These are phyloP conservation scores for Pantherophis alleghaniensis DNA, from an alignment of 2,797 vertebrate genomes.

Conservation along the genomic window DNA sequence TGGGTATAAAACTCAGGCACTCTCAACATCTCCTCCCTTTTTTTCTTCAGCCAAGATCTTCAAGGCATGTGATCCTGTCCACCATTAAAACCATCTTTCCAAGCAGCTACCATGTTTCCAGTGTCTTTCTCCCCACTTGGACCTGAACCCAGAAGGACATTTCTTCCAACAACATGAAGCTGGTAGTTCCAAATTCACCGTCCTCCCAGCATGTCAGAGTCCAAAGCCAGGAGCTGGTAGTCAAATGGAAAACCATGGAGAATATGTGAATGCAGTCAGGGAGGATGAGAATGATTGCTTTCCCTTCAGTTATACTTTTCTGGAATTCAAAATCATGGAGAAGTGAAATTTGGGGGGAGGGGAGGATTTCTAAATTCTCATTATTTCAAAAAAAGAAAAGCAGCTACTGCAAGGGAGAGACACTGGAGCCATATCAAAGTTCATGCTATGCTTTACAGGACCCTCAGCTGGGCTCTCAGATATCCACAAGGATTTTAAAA, in stretches of 20 bases:
- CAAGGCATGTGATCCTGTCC: too few species aligned
- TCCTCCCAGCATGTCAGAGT: background rate
- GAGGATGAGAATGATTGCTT: background rate
- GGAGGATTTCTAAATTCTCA: too few species aligned
- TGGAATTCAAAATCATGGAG: background rate
- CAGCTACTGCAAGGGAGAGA: background rate
- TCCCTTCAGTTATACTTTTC: background rate
- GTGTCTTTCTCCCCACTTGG: too few species aligned
- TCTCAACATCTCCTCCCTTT: too few species aligned
- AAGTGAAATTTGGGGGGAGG: background rate
- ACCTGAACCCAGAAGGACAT: too few species aligned
- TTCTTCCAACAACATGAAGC: background rate
- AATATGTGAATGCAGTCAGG: background rate
- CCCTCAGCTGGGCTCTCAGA: background rate
- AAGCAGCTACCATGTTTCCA: too few species aligned
- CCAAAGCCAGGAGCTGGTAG: background rate
- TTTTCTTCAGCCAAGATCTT: too few species aligned
- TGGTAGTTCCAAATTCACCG: background rate
- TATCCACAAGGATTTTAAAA: background rate
- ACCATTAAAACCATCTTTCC: too few species aligned
- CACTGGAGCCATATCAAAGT: background rate
- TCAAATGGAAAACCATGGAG: background rate
- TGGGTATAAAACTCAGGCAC: too few species aligned
- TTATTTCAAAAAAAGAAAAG: background rate
- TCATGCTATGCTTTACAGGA: background rate